These are phyloP conservation scores for Lepidostoma basale DNA, from an alignment of 1,140 invertebrate genomes.

Conservation along the genomic window DNA sequence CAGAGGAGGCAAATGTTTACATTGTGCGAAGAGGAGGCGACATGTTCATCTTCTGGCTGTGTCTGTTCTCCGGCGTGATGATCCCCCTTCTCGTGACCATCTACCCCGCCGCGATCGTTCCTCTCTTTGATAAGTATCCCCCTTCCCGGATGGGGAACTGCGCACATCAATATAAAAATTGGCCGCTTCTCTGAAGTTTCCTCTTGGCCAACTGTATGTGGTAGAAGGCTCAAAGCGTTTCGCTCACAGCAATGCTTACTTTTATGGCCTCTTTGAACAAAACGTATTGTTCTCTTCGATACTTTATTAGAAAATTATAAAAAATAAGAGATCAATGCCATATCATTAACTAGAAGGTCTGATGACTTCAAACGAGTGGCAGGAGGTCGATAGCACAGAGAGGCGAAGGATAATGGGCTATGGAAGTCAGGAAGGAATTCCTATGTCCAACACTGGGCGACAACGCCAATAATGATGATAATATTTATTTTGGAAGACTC, in stretches of 20 bases:
- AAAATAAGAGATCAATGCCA: too few relatives aligned
- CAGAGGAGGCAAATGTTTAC: too few relatives aligned
- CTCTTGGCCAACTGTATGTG: slow-evolving; percentile 93
- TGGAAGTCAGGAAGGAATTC: too few relatives aligned
- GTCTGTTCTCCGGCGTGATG: slow-evolving; percentile 84
- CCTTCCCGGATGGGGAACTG: slow-evolving; percentile 89
- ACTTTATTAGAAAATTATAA: slow-evolving; percentile 80
- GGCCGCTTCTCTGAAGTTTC: slow-evolving; percentile 87
- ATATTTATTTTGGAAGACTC: too few relatives aligned
- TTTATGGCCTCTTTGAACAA: slow-evolving; percentile 97
- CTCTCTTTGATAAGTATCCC: slow-evolving; percentile 98
- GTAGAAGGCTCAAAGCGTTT: slow-evolving; percentile 97
- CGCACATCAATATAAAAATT: slow-evolving; percentile 87
- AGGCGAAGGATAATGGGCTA: too few relatives aligned
- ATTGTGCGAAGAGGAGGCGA: slow-evolving; percentile 88
- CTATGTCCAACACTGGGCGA: too few relatives aligned
- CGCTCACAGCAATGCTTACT: slow-evolving; percentile 97
- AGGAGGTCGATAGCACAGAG: too few relatives aligned
- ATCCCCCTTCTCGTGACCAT: slow-evolving; percentile 85
- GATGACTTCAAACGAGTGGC: too few relatives aligned
- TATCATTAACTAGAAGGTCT: too few relatives aligned
- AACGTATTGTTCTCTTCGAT: slow-evolving; percentile 97
- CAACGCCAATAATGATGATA: too few relatives aligned
- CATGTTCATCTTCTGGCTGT: slow-evolving; percentile 95
- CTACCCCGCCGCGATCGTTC: slow-evolving; percentile 97